Evolutionary conservation across 2,888 invertebrate species (phyloP).

Genomic region (Erebia ligea): DNA sequence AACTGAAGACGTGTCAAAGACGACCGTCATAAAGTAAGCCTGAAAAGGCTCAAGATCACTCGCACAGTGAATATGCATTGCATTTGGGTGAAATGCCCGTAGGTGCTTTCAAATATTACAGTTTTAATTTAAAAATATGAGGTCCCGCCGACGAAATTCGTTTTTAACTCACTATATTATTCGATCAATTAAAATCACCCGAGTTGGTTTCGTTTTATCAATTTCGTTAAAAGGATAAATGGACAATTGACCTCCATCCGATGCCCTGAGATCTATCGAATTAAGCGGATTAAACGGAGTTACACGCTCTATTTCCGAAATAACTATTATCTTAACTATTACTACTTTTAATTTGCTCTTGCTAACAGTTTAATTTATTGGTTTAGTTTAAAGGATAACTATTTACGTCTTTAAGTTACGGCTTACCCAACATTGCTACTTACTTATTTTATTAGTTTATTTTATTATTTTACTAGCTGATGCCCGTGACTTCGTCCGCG

Average conservation of each 20-base stretch:
- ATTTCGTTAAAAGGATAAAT: constrained; percentile 83
- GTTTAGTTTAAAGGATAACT: not conserved
- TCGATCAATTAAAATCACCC: constrained; percentile 79
- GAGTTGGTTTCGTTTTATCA: constrained; percentile 80
- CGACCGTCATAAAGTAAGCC: not conserved
- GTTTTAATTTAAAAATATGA: not conserved
- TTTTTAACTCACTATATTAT: constrained; percentile 74
- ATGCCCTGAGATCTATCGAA: constrained; percentile 74
- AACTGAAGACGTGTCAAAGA: too few species aligned
- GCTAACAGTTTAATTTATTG: constrained; percentile 16
- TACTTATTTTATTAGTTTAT: not conserved
- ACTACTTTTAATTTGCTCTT: constrained; percentile 15
- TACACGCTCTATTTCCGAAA: constrained; percentile 60
- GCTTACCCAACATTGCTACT: not conserved
- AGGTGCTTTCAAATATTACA: not conserved
- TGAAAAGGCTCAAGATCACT: not conserved
- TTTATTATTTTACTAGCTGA: not conserved
- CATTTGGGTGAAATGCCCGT: not conserved
- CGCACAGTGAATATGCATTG: not conserved
- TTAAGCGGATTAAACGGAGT: constrained; percentile 72
- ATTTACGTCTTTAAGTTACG: not conserved
- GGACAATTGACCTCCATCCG: constrained; percentile 82
- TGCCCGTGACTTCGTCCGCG: too few species aligned
- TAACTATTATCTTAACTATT: constrained; percentile 34
- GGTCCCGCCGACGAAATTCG: constrained; percentile 54